Evolutionary conservation across 2,113 vertebrate genomes (phyloP).

Genomic region (Nycticorax nycticorax): DNA sequence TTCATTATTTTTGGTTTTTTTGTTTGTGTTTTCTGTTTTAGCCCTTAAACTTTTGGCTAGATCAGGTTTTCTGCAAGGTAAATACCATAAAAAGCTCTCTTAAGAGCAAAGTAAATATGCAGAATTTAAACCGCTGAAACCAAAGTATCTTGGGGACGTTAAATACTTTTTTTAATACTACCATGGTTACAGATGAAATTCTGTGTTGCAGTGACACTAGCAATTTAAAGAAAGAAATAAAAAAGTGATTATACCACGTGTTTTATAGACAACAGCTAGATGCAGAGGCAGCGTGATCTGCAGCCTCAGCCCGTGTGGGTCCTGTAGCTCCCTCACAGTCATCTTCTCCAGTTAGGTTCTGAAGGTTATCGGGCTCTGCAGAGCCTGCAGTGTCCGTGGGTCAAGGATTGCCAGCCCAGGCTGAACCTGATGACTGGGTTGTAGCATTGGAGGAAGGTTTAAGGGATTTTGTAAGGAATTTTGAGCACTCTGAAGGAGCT

Average conservation of each 20-base stretch:
- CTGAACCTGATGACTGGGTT: background rate
- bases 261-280: background rate
- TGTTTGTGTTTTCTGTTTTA: background rate
- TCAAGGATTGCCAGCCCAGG: background rate
- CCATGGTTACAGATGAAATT: background rate
- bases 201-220: background rate
- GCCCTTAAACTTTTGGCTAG: background rate
- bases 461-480: background rate
- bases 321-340: accelerated
- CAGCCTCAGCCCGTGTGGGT: background rate
- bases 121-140: background rate
- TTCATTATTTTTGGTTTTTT: background rate
- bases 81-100: background rate
- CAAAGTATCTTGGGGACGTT: background rate
- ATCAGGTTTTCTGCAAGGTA: background rate
- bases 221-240: background rate
- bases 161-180: background rate
- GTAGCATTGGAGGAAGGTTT: background rate
- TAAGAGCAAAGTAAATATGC: background rate
- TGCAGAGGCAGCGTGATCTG: background rate
- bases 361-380: background rate
- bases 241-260: background rate
- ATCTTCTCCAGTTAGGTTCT: background rate
- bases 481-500: background rate
- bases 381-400: accelerated